Conservation (phyloP, 2,888 invertebrate genomes). For the Harmothoe impar region DNA sequence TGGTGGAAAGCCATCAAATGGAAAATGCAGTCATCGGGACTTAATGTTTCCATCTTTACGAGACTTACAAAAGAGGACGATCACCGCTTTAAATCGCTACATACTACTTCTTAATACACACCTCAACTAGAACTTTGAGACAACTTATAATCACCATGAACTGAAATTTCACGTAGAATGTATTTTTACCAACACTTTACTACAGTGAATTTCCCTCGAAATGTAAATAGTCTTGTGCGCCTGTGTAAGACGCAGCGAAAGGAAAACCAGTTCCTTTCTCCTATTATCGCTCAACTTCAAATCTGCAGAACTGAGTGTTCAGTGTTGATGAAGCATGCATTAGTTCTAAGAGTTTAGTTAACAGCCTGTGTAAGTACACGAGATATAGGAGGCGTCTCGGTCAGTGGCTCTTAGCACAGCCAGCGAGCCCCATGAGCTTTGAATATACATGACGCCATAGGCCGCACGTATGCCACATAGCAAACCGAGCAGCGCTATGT, state of each 20-base stretch:
- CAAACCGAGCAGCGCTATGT: neutral
- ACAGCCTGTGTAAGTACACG: neutral
- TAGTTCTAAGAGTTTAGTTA: neutral
- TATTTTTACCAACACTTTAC: neutral
- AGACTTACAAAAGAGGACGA: neutral
- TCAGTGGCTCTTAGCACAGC: constrained; percentile 42
- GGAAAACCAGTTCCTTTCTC: neutral
- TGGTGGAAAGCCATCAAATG: constrained; percentile 28
- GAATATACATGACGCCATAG: neutral
- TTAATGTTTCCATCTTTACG: neutral
- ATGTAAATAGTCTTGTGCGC: neutral
- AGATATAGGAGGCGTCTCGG: neutral
- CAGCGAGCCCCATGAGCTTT: neutral
- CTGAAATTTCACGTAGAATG: neutral
- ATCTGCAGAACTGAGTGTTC: constrained; percentile 17
- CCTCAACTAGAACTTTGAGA: neutral
- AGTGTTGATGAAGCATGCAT: neutral
- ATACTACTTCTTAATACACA: neutral
- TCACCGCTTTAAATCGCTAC: neutral
- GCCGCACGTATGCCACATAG: neutral
- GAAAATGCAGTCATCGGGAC: neutral
- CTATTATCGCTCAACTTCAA: neutral
- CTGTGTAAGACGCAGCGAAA: neutral
- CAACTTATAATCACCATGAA: neutral
- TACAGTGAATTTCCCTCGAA: constrained; percentile 11